Evolutionary conservation across 2,113 vertebrate species (phyloP), one percentile per base, ranked within the genome.

Genomic region (Bambusicola thoracicus): DNA sequence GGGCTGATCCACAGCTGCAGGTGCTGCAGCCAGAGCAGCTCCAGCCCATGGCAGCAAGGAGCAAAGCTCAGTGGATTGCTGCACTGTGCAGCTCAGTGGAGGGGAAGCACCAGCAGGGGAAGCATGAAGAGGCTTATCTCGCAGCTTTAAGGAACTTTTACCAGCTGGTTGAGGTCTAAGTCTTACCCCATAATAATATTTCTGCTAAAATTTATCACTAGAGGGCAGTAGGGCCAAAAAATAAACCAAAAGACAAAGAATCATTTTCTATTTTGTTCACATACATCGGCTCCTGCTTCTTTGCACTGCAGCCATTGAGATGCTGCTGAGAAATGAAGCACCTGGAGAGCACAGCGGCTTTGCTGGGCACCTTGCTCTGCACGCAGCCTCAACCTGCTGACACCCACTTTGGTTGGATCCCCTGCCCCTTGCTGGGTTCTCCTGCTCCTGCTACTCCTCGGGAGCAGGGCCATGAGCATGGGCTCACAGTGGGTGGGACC

Each of bases 201-300:
- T 32, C 32, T 22, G 65, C 10, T 36, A 7, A 75, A 63, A 36
- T 5, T 1, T 36, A 51, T 86, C 98, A 95, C 94, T 86, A 97
- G 98, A 95, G 97, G 97, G 97, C 97, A 95, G 94, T 95, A 93
- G 93, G 76, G 95, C 3, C 19, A 80, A 89, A 91, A 94, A 95
- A 90, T 61, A 87, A 56, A 32, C 61, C 24, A 7, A 3, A 29
- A 79, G 53, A 70, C 30, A 21, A 22, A 13, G 4, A n/a, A n/a
- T 58, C 11, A 12, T 53, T 30, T 30, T 15, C 8, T 12, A 9
- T 68, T 56, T 7, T 30, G 4, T 27, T 81, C 17, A 34, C 44
- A 17, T 3, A 0, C 6, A 6, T 29, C 16, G 17, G n/a, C 6
- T 17, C 36, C 38, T 49, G 46, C 53, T 38, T 21, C 17, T 43